These are phyloP conservation scores for Odocoileus hemionus DNA, from an alignment of 2,113 vertebrate species.

Conservation along the genomic window DNA sequence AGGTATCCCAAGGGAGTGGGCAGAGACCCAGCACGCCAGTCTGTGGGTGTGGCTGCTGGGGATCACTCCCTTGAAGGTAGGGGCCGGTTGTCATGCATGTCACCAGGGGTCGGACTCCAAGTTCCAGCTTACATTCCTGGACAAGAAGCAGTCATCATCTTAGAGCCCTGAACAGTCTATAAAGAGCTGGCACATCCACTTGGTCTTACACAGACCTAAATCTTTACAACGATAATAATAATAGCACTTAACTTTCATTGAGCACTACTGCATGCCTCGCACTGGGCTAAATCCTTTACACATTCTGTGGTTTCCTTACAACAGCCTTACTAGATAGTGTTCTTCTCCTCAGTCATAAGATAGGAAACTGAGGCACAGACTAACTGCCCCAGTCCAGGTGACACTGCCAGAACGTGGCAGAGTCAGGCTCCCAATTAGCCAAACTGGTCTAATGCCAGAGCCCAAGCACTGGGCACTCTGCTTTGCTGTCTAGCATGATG, in stretches of 20 bases:
- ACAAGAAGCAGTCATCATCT: background rate
- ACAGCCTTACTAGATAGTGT: rapidly evolving
- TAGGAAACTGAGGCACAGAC: background rate
- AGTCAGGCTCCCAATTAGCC: background rate
- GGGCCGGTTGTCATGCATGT: rapidly evolving
- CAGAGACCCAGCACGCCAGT: background rate
- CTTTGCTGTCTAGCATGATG: background rate
- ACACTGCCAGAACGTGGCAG: rapidly evolving
- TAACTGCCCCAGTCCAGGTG: background rate
- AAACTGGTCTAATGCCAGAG: background rate
- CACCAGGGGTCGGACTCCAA: background rate
- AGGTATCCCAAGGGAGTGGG: background rate
- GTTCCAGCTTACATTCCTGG: background rate
- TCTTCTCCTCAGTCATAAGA: background rate
- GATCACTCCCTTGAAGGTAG: background rate
- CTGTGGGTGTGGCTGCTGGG: background rate
- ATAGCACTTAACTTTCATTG: background rate
- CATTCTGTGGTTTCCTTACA: background rate
- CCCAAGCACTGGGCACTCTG: rapidly evolving
- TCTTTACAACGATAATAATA: rapidly evolving
- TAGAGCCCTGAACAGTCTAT: background rate
- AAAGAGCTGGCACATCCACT: rapidly evolving
- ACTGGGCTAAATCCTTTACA: background rate
- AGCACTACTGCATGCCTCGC: rapidly evolving
- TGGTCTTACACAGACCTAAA: background rate